Evolutionary conservation across 2,888 invertebrate species (phyloP).

Genomic region (Aplocera efformata): DNA sequence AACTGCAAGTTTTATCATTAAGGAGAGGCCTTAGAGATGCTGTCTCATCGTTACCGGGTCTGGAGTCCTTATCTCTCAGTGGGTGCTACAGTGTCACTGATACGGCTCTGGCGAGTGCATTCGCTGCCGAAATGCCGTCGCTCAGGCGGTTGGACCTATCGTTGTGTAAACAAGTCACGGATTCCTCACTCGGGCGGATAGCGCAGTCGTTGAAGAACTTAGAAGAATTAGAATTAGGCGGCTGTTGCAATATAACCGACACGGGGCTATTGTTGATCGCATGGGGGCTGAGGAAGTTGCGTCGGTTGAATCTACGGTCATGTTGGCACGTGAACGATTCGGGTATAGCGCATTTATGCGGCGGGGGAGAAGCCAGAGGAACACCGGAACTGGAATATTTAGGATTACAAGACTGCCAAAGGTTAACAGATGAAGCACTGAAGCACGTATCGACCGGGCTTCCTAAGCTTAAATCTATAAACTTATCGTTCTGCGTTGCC

Average conservation of each 20-base stretch:
- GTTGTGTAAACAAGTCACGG: constrained; percentile 97
- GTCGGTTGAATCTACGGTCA: constrained; percentile 91
- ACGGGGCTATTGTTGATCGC: constrained; percentile 92
- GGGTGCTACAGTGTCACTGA: constrained; percentile 97
- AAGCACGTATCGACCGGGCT: constrained; percentile 92
- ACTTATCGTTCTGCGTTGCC: constrained; percentile 96
- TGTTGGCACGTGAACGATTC: constrained; percentile 96
- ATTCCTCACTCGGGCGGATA: constrained; percentile 91
- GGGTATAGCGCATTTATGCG: constrained; percentile 92
- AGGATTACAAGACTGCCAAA: constrained; percentile 96
- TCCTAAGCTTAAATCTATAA: constrained; percentile 90
- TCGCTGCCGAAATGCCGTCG: constrained; percentile 87
- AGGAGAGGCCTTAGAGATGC: constrained; percentile 91
- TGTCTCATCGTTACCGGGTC: constrained; percentile 90
- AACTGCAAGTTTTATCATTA: constrained; percentile 93
- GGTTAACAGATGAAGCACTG: constrained; percentile 94
- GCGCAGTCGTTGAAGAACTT: constrained; percentile 92
- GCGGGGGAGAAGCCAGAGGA: constrained; percentile 88
- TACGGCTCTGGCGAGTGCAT: constrained; percentile 89
- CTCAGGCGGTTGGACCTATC: constrained; percentile 92
- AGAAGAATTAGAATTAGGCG: constrained; percentile 93
- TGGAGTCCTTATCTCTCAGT: constrained; percentile 93
- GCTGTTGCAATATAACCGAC: constrained; percentile 95
- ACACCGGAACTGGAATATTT: constrained; percentile 90
- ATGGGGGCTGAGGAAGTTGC: constrained; percentile 91